Percentiles rank a stretch among this genome's conserved stretches.
phyloP scores from a whole-genome alignment of 1,140 invertebrate species.

The Berghia stephanieae region DNA sequence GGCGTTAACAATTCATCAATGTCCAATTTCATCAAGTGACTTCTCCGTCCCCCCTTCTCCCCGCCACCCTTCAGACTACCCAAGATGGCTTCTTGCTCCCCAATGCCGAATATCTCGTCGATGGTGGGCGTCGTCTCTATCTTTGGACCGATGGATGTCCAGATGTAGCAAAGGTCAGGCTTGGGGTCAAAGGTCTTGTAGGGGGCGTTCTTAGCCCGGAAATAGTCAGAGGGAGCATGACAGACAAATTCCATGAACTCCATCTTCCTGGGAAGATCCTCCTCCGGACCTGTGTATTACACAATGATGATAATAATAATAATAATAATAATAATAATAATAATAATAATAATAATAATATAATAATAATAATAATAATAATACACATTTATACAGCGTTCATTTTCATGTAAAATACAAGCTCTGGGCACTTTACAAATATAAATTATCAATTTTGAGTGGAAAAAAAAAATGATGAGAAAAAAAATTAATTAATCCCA shows the following conservation, averaged over 20 bases:
- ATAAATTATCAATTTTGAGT: background rate
- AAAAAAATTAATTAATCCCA: background rate
- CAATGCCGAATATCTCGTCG: conserved; percentile 62
- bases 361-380: no score
- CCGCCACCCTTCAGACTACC: background rate
- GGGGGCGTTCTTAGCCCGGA: conserved; percentile 78
- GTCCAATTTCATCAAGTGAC: conserved; percentile 28
- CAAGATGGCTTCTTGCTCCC: conserved; percentile 32
- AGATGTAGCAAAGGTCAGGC: conserved; percentile 66
- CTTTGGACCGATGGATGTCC: conserved; percentile 63
- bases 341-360: no score
- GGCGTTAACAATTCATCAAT: background rate
- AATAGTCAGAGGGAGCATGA: conserved; percentile 92
- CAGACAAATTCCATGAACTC: conserved; percentile 91
- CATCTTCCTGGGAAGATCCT: conserved; percentile 86
- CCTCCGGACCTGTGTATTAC: conserved; percentile 81
- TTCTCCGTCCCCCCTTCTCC: conserved; percentile 20
- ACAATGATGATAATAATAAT: no score
- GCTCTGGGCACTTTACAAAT: no score
- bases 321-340: no score
- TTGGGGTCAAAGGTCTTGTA: conserved; percentile 72
- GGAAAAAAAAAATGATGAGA: background rate
- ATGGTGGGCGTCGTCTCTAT: conserved; percentile 56
- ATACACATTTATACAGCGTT: no score
- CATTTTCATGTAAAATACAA: no score